A percentile compares a stretch with the other conserved stretches of the same genome.
Evolutionary conservation across 2,888 invertebrate genomes (phyloP).

Genomic region (Aradus depressus): DNA sequence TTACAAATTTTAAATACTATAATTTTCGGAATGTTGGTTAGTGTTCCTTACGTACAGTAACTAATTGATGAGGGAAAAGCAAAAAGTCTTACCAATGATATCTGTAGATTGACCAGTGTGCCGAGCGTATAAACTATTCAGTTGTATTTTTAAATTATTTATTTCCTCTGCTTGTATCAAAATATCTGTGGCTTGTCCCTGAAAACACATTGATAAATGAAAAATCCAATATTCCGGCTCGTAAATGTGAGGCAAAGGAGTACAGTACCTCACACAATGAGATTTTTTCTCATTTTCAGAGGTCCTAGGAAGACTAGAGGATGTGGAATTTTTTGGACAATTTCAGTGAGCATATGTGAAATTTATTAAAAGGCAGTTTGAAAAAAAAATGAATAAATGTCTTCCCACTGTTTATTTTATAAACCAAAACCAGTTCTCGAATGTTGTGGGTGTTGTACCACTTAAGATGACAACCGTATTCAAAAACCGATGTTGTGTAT

Average conservation of each 20-base stretch:
- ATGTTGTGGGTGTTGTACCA: too few relatives aligned
- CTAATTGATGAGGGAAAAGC: background rate
- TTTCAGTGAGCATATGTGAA: too few relatives aligned
- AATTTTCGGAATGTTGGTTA: too few relatives aligned
- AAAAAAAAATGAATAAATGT: background rate
- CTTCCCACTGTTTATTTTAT: too few relatives aligned
- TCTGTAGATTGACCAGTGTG: slow-evolving; percentile 68
- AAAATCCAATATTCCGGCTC: too few relatives aligned
- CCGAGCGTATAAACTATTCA: slow-evolving; percentile 80
- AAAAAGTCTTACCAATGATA: slow-evolving; percentile 43
- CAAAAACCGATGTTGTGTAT: too few relatives aligned
- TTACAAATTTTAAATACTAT: too few relatives aligned
- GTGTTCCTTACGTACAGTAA: too few relatives aligned
- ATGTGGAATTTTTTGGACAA: background rate
- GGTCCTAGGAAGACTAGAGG: background rate
- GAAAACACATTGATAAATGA: slow-evolving; percentile 31
- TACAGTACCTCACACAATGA: background rate
- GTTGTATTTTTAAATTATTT: slow-evolving; percentile 77
- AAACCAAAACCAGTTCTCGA: too few relatives aligned
- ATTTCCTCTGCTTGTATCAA: slow-evolving; percentile 98
- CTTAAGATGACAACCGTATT: too few relatives aligned
- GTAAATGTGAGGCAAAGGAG: too few relatives aligned
- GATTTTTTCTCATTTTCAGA: background rate
- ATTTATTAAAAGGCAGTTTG: too few relatives aligned
- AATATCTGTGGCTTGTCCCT: slow-evolving; percentile 96